A percentile compares a stretch with the other conserved stretches of the same genome.
Conservation (phyloP, 2,797 vertebrate genomes). For the Artibeus lituratus region DNA sequence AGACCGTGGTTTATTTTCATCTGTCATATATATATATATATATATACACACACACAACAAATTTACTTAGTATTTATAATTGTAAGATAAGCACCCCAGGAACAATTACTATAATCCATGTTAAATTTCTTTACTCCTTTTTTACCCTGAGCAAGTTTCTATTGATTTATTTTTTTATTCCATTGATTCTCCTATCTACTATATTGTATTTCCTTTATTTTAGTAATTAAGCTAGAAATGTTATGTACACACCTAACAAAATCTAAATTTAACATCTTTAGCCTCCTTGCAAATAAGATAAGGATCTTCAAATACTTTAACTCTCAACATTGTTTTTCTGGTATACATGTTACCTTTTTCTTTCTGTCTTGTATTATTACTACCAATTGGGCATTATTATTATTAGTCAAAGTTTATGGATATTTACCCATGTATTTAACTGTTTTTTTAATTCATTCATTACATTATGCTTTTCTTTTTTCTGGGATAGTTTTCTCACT, state of each 20-base stretch:
- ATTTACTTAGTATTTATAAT: background rate
- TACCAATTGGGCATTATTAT: background rate
- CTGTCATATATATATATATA: background rate
- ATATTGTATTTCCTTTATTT: slow-evolving; percentile 4
- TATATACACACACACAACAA: background rate
- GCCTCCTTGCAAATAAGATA: background rate
- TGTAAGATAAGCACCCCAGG: background rate
- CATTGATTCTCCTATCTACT: background rate
- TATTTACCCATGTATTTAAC: background rate
- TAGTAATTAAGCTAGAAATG: slow-evolving; percentile 22
- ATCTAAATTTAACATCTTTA: background rate
- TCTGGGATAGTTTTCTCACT: background rate
- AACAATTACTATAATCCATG: background rate
- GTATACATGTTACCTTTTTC: background rate
- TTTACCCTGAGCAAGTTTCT: background rate
- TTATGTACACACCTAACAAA: background rate
- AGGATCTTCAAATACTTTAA: background rate
- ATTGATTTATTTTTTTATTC: slow-evolving; percentile 1
- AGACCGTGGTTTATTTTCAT: background rate
- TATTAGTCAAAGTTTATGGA: background rate
- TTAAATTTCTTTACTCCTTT: background rate
- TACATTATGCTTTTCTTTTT: background rate
- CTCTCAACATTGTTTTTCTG: background rate
- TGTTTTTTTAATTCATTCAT: background rate
- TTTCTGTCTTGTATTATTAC: background rate